These are phyloP conservation scores for Leucoma salicis DNA, from an alignment of 2,888 invertebrate genomes.

Conservation along the genomic window DNA sequence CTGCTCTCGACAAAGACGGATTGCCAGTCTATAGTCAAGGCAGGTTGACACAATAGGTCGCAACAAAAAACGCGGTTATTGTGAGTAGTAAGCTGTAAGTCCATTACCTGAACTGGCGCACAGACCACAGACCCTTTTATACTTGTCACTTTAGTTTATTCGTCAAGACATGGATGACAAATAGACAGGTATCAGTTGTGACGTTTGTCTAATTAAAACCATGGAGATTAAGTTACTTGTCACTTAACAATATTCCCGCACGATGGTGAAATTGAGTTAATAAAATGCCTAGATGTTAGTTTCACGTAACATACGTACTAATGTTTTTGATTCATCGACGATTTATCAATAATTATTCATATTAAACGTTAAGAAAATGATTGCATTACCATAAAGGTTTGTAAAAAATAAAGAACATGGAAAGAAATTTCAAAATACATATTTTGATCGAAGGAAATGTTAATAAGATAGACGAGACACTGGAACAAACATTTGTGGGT, in stretches of 20 bases:
- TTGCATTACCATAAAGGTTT: too few relatives aligned
- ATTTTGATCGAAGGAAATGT: too few relatives aligned
- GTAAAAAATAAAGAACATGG: too few relatives aligned
- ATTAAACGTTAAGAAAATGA: too few relatives aligned
- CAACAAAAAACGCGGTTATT: conserved; percentile 56
- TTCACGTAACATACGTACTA: too few relatives aligned
- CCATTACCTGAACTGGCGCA: conserved; percentile 64
- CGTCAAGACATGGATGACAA: conserved; percentile 45
- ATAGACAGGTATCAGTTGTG: conserved; percentile 51
- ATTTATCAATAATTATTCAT: too few relatives aligned
- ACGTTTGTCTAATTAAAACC: conserved; percentile 54
- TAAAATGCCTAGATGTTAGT: too few relatives aligned
- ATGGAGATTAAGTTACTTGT: conserved; percentile 38
- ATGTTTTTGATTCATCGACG: too few relatives aligned
- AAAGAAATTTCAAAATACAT: too few relatives aligned
- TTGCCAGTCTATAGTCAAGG: conserved; percentile 48
- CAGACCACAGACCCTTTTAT: conserved; percentile 49
- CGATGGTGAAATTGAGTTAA: conserved; percentile 8
- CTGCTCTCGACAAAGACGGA: conserved; percentile 69
- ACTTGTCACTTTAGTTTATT: conserved; percentile 63
- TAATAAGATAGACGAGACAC: too few relatives aligned
- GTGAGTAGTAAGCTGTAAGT: conserved; percentile 44
- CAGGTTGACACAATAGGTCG: conserved; percentile 55
- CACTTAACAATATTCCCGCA: conserved; percentile 19
- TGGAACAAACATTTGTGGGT: too few relatives aligned